Evolutionary conservation across 2,113 vertebrate species (phyloP).

Genomic region (Megalops atlanticus): DNA sequence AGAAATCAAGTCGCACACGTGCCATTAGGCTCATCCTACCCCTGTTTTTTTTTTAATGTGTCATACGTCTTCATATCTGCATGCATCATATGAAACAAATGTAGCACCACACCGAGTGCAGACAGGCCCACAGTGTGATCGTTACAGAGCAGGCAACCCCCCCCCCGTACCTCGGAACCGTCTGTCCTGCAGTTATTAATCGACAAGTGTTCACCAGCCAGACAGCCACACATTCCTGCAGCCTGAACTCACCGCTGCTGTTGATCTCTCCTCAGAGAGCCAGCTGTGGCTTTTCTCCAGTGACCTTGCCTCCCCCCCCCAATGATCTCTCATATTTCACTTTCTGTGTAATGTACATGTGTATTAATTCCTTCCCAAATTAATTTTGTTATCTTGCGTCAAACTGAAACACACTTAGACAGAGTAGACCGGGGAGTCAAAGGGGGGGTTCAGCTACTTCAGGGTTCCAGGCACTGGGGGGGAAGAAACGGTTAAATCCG

Average conservation of each 20-base stretch:
- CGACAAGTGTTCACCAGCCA: background rate
- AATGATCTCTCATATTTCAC: background rate
- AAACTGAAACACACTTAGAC: background rate
- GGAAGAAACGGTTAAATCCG: background rate
- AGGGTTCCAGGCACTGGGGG: too few relatives aligned
- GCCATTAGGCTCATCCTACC: too few relatives aligned
- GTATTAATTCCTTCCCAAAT: background rate
- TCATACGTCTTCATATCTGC: too few relatives aligned
- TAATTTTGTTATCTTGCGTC: background rate
- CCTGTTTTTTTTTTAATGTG: background rate
- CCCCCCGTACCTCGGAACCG: background rate
- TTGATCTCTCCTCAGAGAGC: background rate
- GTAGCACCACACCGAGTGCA: background rate
- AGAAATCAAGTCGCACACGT: background rate
- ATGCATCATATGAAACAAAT: background rate
- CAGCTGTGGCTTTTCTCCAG: background rate
- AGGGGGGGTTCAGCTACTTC: background rate
- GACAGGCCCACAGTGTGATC: background rate
- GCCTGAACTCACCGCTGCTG: conserved; percentile 2
- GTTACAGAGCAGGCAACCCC: background rate
- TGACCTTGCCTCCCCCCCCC: background rate
- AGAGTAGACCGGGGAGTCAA: too few relatives aligned
- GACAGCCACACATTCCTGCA: conserved; percentile 5
- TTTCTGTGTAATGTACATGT: background rate
- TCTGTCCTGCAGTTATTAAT: background rate